These are phyloP conservation scores for Notolabrus celidotus DNA, from an alignment of 2,797 vertebrate genomes.

Conservation along the genomic window DNA sequence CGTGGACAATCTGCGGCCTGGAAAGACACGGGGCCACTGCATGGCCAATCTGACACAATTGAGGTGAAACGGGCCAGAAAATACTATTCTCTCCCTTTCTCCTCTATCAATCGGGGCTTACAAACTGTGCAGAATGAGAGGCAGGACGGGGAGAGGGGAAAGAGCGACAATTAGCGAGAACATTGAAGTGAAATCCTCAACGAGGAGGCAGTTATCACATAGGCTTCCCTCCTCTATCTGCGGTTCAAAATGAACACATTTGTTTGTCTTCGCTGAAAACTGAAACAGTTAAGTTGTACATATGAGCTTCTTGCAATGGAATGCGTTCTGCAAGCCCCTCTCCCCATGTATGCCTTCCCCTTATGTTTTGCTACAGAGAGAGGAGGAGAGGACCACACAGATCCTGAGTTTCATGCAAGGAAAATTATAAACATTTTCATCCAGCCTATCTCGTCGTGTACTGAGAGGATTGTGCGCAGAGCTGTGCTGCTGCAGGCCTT, in stretches of 20 bases:
- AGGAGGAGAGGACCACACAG: constrained; percentile 74
- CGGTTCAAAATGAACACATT: constrained; percentile 68
- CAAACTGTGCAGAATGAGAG: constrained; percentile 70
- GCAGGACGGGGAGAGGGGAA: constrained; percentile 41
- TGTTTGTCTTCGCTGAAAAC: constrained; percentile 64
- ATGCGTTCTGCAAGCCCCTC: constrained; percentile 61
- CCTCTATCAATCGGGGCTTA: constrained; percentile 78
- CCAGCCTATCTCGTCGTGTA: constrained; percentile 61
- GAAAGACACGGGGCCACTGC: constrained; percentile 79
- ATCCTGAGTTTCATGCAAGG: constrained; percentile 59
- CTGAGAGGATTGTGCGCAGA: constrained; percentile 53
- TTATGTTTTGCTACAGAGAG: constrained; percentile 56
- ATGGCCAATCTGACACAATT: constrained; percentile 86
- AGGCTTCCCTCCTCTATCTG: constrained; percentile 42
- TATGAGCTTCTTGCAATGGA: constrained; percentile 76
- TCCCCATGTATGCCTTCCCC: neutral
- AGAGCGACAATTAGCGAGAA: constrained; percentile 65
- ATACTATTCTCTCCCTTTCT: constrained; percentile 86
- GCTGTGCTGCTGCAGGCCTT: constrained; percentile 59
- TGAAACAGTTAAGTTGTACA: constrained; percentile 70
- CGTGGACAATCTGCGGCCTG: constrained; percentile 82
- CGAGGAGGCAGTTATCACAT: constrained; percentile 46
- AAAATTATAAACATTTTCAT: constrained; percentile 73
- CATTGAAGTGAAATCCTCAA: constrained; percentile 47
- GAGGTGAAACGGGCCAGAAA: constrained; percentile 89